Percentiles rank a stretch among this genome's conserved stretches.
Conservation (phyloP, 2,113 vertebrate genomes). For the Carlito syrichta region DNA sequence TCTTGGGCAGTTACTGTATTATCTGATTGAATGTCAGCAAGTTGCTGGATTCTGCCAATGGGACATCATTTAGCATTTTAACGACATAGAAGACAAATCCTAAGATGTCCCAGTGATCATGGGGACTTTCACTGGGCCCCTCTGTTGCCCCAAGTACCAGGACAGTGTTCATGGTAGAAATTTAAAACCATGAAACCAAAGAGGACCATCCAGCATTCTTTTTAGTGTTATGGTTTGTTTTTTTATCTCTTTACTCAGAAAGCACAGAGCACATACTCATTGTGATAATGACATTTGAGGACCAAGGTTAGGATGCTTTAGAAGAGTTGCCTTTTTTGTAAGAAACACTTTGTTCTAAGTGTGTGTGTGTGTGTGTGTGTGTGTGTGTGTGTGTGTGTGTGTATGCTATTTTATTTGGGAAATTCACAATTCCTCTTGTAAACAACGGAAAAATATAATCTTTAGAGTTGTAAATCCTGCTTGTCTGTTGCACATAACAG, state of each 20-base stretch:
- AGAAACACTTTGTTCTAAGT: not conserved
- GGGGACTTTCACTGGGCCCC: not conserved
- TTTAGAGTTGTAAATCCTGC: not conserved
- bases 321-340: not conserved
- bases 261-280: not conserved
- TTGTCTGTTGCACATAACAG: not conserved
- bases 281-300: not conserved
- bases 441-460: not conserved
- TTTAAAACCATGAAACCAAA: not conserved
- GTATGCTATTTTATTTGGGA: not conserved
- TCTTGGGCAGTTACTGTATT: not conserved
- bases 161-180: accelerated
- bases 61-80: not conserved
- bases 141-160: not conserved
- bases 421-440: not conserved
- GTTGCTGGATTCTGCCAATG: not conserved
- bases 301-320: not conserved
- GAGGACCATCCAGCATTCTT: not conserved
- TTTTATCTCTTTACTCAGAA: not conserved
- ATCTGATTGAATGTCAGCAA: not conserved
- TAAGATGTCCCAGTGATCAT: not conserved
- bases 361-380: no score
- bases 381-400: accelerated
- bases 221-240: no score
- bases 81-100: not conserved